Evolutionary conservation across 2,113 vertebrate genomes (phyloP).

Genomic region (Sciurus niger): DNA sequence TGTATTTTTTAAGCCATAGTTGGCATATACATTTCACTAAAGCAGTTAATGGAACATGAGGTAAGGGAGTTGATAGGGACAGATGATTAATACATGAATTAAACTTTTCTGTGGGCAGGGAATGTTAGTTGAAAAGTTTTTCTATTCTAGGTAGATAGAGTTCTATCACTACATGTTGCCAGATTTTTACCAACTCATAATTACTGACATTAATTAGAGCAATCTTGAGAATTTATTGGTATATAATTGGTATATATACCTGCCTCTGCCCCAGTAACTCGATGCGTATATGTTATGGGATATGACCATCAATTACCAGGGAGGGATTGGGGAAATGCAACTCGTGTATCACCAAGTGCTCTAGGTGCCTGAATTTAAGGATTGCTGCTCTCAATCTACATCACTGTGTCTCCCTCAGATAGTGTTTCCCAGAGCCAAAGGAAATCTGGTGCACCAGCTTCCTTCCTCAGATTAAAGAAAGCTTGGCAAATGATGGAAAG

Average conservation of each 20-base stretch:
- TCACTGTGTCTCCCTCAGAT: not conserved
- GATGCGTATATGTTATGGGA: not conserved
- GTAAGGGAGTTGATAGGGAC: not conserved
- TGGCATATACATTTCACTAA: not conserved
- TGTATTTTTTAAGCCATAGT: not conserved
- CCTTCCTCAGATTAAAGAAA: not conserved
- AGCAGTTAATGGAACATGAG: not conserved
- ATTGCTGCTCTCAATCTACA: not conserved
- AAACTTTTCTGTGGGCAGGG: not conserved
- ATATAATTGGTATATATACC: too few relatives aligned
- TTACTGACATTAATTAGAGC: not conserved
- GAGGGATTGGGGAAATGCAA: not conserved
- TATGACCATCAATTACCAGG: rapidly evolving
- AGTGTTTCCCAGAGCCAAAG: not conserved
- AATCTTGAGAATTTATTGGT: not conserved
- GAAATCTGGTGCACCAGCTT: not conserved
- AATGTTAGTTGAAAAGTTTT: not conserved
- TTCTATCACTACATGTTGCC: not conserved
- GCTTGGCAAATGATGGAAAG: not conserved
- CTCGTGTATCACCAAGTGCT: not conserved
- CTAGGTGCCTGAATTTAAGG: not conserved
- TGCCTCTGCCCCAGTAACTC: not conserved
- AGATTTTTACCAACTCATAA: not conserved
- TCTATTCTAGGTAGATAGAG: not conserved
- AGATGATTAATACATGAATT: not conserved